Conservation (phyloP, 2,113 vertebrate genomes). For the Callocephalon fimbriatum region DNA sequence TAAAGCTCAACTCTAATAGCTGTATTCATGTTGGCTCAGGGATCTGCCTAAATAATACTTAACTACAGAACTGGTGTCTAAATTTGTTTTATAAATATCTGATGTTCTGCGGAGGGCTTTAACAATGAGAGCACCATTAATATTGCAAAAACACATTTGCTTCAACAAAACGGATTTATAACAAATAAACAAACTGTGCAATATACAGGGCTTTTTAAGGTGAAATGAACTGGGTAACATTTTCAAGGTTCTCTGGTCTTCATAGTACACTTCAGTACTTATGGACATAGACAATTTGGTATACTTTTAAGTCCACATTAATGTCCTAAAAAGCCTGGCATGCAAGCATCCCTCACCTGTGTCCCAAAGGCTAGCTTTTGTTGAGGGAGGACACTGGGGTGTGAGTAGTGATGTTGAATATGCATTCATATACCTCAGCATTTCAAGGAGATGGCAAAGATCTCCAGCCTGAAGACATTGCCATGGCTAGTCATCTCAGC, state of each 20-base stretch:
- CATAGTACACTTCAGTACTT: neutral
- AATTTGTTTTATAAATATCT: conserved; percentile 28
- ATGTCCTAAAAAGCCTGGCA: neutral
- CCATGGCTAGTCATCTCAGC: neutral
- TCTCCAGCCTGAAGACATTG: neutral
- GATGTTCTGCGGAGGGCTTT: neutral
- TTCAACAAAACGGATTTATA: neutral
- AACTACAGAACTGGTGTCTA: neutral
- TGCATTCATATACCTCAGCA: neutral
- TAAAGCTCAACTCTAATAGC: conserved; percentile 26
- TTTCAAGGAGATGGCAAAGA: neutral
- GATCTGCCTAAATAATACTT: conserved; percentile 30
- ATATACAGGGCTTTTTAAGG: neutral
- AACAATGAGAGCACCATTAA: neutral
- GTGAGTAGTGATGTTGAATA: neutral
- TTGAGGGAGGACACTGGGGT: neutral
- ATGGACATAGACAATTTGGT: neutral
- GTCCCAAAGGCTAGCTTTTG: neutral
- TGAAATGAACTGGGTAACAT: neutral
- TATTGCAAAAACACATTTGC: neutral
- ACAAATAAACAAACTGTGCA: neutral
- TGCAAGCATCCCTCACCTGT: neutral
- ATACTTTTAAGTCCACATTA: neutral
- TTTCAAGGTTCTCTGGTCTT: neutral
- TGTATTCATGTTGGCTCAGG: conserved; percentile 2